Base-by-base conservation (phyloP, 2,113 vertebrate genomes). In the Bos indicus region DNA sequence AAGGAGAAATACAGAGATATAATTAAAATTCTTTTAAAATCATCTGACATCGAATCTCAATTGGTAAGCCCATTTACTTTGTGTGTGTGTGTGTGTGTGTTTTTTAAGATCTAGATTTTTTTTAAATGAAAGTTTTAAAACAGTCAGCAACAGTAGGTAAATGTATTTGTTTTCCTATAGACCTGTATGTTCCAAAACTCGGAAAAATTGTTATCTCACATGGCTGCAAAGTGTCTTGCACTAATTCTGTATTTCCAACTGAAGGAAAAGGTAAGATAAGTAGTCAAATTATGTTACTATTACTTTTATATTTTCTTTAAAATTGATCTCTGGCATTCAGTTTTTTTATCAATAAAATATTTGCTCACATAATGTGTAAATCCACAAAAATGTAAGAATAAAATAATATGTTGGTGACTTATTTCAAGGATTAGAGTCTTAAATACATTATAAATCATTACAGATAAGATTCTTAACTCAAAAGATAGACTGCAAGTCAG, bases 191-290 rank as follows among this genome's bases (percentile, higher is more conserved):
- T 98, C 2, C 59, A 90, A 51, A 97, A 78, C 86, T 43, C 94
- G 0, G 99, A 99, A 88, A 99, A 93, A 71, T 97, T 99, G 33
- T 78, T 99, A 19, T 98, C 99, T 96, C 99, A 99, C 97, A 98
- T 99, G 97, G 99, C 99, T 86, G 99, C 99, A 4, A 99, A 99
- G 97, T 98, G 98, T 83, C 98, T 98, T 6, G 99, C 99, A 2
- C 87, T 98, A 6, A 98, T 99, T 83, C 98, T 99, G 16, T 97
- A 98, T 97, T 99, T 99, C 97, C 98, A 99, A 17, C 97, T 99
- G 64, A 98, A 90, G 46, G 97, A 98, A 83, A 98, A 99, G 96
- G 98, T 98, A 43, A 57, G 97, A 67, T 30, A 89, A 82, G 26
- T n/a, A 16, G 85, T 25, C 43, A 51, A 12, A 26, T 40, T 28